Conservation (phyloP, 2,797 vertebrate species). For the Ptychobarbus kaznakovi region DNA sequence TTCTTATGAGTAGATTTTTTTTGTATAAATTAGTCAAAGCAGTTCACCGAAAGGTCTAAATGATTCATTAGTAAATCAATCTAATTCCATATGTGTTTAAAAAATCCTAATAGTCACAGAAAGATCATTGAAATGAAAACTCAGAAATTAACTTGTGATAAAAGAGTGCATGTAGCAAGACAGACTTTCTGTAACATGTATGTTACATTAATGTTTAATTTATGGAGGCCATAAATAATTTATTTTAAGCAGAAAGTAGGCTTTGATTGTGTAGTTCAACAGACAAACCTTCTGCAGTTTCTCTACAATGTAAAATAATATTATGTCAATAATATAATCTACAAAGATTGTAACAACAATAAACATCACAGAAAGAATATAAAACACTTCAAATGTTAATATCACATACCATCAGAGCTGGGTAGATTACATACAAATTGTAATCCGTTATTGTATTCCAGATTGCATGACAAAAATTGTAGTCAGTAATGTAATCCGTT, state of each 20-base stretch:
- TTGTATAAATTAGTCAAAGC: background rate
- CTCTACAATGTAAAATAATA: background rate
- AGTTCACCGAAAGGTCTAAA: background rate
- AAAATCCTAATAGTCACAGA: background rate
- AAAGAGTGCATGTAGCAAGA: background rate
- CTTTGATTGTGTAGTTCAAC: background rate
- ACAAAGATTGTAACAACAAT: background rate
- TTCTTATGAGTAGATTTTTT: background rate
- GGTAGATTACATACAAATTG: no score
- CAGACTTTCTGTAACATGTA: background rate
- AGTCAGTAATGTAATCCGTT: no score
- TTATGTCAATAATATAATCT: background rate
- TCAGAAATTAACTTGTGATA: background rate
- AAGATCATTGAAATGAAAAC: background rate
- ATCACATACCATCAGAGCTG: background rate
- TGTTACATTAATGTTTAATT: constrained; percentile 10
- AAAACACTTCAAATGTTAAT: background rate
- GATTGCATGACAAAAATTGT: no score
- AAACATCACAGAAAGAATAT: background rate
- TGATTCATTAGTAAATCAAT: background rate
- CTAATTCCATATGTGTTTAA: background rate
- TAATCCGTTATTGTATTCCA: no score
- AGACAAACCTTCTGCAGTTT: constrained; percentile 2
- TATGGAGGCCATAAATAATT: background rate
- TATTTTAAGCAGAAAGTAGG: background rate